phyloP scores from a whole-genome alignment of 2,888 invertebrate genomes.

The Oscheius onirici region DNA sequence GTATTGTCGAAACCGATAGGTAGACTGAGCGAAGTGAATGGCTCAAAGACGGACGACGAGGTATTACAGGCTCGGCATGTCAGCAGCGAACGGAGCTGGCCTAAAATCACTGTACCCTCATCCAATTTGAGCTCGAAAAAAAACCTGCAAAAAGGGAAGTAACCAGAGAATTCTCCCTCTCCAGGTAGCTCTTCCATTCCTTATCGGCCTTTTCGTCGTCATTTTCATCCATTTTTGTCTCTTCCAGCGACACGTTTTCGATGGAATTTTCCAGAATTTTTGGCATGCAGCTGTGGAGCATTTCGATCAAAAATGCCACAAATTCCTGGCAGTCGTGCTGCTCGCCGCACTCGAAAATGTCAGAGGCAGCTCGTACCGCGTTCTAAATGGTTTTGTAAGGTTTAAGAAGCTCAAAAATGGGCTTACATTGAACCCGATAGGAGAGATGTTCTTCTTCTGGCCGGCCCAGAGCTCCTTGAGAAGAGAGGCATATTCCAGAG shows the following conservation, averaged over 20 bases:
- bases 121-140: not conserved
- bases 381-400: no score
- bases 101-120: no score
- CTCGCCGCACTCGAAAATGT: slow-evolving; percentile 86
- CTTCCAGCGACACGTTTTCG: slow-evolving; percentile 77
- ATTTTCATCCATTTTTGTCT: slow-evolving; percentile 79
- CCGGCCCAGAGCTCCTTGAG: slow-evolving; percentile 55
- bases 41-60: slow-evolving; percentile 84
- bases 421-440: slow-evolving; percentile 54
- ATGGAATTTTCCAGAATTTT: not conserved
- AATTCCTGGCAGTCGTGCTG: slow-evolving; percentile 95
- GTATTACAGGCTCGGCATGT: slow-evolving; percentile 85
- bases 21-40: slow-evolving; percentile 88
- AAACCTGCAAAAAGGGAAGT: slow-evolving; percentile 50
- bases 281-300: slow-evolving; percentile 78
- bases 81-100: slow-evolving; percentile 87
- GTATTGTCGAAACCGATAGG: slow-evolving; percentile 90
- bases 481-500: slow-evolving; percentile 50
- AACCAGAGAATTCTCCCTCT: slow-evolving; percentile 41
- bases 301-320: slow-evolving; percentile 88
- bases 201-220: slow-evolving; percentile 47
- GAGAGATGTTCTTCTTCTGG: slow-evolving; percentile 58
- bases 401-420: not conserved
- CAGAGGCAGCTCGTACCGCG: slow-evolving; percentile 87
- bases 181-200: slow-evolving; percentile 33